phyloP scores from a whole-genome alignment of 1,140 invertebrate species.

The Diplogasteroides magnus region DNA sequence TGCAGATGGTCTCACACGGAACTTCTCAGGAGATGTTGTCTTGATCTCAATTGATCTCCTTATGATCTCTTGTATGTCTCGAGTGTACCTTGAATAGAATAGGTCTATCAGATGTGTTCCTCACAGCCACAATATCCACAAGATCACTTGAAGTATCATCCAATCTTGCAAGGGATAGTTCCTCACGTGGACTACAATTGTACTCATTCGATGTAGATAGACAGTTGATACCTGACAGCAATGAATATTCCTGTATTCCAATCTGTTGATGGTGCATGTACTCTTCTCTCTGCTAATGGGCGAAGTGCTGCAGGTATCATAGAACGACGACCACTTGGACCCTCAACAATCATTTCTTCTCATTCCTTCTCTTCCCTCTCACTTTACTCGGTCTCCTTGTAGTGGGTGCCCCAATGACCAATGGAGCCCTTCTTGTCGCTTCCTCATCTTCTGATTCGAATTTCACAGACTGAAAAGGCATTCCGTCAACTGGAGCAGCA shows the following conservation, averaged over 20 bases:
- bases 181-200: conserved; percentile 26
- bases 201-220: neutral
- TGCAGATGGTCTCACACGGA: conserved; percentile 76
- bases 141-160: conserved; percentile 27
- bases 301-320: conserved; percentile 11
- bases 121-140: conserved; percentile 28
- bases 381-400: neutral
- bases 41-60: conserved; percentile 64
- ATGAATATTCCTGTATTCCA: conserved; percentile 10
- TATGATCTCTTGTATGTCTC: neutral
- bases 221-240: conserved; percentile 6
- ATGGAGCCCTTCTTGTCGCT: conserved; percentile 11
- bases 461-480: conserved; percentile 11
- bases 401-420: conserved; percentile 2
- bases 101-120: conserved; percentile 20
- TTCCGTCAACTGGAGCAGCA: neutral
- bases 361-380: neutral
- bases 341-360: neutral
- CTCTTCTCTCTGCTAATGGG: conserved; percentile 18
- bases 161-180: conserved; percentile 23
- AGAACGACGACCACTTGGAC: conserved; percentile 8
- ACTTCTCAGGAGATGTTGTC: conserved; percentile 78
- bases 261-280: conserved; percentile 16
- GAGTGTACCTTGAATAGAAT: conserved; percentile 2
- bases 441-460: conserved; percentile 20